Conservation (phyloP, 2,797 vertebrate genomes). For the Sparidentex hasta region DNA sequence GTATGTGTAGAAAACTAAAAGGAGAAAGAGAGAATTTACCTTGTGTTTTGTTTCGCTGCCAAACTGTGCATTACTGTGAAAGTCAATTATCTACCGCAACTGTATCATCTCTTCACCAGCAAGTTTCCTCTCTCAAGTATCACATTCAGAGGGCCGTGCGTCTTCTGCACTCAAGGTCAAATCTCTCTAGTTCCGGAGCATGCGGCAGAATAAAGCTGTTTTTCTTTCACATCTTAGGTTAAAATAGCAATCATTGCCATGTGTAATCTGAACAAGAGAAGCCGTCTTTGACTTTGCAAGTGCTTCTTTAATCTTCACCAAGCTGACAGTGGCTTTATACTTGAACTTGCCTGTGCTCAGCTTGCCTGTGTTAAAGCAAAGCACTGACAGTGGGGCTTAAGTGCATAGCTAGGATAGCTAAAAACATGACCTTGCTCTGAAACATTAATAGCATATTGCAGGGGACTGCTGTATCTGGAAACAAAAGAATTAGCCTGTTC, state of each 20-base stretch:
- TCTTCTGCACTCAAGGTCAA: conserved; percentile 26
- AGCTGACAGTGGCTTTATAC: neutral
- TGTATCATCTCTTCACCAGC: conserved; percentile 15
- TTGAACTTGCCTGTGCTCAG: neutral
- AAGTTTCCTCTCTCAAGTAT: conserved; percentile 13
- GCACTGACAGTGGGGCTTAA: neutral
- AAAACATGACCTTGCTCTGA: neutral
- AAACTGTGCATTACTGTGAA: conserved; percentile 36
- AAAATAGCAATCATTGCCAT: neutral
- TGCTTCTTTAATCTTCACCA: neutral
- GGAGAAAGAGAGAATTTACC: neutral
- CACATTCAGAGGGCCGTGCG: neutral
- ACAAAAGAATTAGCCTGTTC: neutral
- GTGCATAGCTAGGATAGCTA: neutral
- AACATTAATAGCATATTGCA: neutral
- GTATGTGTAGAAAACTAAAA: neutral
- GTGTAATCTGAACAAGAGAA: neutral
- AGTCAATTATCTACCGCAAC: conserved; percentile 28
- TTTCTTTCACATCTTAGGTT: neutral
- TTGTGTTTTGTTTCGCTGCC: conserved; percentile 30
- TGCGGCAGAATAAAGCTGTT: neutral
- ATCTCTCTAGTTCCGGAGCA: neutral
- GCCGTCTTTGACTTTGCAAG: neutral
- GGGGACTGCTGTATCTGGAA: neutral
- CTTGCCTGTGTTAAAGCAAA: neutral